phyloP scores from a whole-genome alignment of 2,888 invertebrate genomes.

The Meteorus colon region DNA sequence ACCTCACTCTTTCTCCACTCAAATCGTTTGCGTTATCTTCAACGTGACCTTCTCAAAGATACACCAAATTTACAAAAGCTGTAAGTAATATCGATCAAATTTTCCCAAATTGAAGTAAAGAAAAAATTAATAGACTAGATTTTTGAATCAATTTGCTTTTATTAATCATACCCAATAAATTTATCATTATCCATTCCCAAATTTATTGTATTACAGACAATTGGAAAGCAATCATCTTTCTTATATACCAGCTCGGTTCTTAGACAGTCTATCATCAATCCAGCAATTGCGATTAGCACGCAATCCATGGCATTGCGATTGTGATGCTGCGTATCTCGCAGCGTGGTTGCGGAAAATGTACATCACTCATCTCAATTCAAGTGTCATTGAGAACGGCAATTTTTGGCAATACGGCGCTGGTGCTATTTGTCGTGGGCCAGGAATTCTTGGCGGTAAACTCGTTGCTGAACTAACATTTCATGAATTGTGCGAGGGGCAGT shows the following conservation, averaged over 20 bases:
- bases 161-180: not conserved
- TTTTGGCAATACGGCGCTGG: conserved; percentile 68
- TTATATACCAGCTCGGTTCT: conserved; percentile 79
- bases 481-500: conserved; percentile 84
- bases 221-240: conserved; percentile 84
- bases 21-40: conserved; percentile 80
- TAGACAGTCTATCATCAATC: conserved; percentile 79
- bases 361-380: conserved; percentile 46
- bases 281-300: conserved; percentile 82
- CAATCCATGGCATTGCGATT: conserved; percentile 89
- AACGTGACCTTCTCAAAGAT: conserved; percentile 78
- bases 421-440: conserved; percentile 80
- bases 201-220: conserved; percentile 76
- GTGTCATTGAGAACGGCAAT: conserved; percentile 43
- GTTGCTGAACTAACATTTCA: conserved; percentile 82
- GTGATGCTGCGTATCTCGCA: conserved; percentile 82
- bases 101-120: not conserved
- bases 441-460: conserved; percentile 81
- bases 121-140: not conserved
- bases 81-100: conserved; percentile 74
- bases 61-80: conserved; percentile 81
- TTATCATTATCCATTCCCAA: not conserved
- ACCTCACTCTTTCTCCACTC: conserved; percentile 82
- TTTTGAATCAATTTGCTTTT: not conserved
- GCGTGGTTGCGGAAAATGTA: conserved; percentile 74